Evolutionary conservation across 2,113 vertebrate genomes (phyloP).

Genomic region (Ptyas mucosa): DNA sequence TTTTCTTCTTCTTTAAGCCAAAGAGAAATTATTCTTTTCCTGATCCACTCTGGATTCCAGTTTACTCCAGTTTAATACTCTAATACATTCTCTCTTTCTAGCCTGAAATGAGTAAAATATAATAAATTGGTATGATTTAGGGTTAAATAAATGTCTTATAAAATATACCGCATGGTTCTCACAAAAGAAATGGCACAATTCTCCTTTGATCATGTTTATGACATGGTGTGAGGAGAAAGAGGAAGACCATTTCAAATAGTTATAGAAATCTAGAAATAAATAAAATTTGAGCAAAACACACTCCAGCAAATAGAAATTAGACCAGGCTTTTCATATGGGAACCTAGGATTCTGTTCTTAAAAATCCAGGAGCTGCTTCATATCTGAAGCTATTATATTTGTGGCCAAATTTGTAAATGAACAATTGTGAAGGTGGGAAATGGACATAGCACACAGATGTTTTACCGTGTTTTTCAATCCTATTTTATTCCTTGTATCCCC

Average conservation of each 20-base stretch:
- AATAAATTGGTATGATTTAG: not conserved
- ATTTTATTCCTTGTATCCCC: constrained; percentile 66
- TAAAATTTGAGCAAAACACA: constrained; percentile 25
- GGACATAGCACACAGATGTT: constrained; percentile 44
- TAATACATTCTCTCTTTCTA: constrained; percentile 49
- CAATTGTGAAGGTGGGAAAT: constrained; percentile 37
- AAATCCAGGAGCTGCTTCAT: constrained; percentile 42
- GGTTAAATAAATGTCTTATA: not conserved
- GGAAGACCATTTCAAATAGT: not conserved
- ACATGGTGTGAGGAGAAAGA: rapidly evolving
- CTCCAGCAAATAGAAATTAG: constrained; percentile 19
- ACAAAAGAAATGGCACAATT: not conserved
- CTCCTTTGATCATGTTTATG: not conserved
- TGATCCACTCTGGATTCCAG: constrained; percentile 39
- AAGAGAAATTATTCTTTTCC: constrained; percentile 60
- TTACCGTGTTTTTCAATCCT: constrained; percentile 71
- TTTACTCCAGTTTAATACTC: not conserved
- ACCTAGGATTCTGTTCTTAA: constrained; percentile 24
- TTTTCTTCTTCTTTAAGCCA: constrained; percentile 57
- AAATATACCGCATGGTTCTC: not conserved
- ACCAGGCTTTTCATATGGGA: constrained; percentile 18
- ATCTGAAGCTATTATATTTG: constrained; percentile 46
- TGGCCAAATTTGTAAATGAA: constrained; percentile 53
- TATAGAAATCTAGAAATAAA: not conserved
- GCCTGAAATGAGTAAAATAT: not conserved